Base-by-base conservation (phyloP, 2,888 invertebrate genomes). In the Embidobia sp. region DNA sequence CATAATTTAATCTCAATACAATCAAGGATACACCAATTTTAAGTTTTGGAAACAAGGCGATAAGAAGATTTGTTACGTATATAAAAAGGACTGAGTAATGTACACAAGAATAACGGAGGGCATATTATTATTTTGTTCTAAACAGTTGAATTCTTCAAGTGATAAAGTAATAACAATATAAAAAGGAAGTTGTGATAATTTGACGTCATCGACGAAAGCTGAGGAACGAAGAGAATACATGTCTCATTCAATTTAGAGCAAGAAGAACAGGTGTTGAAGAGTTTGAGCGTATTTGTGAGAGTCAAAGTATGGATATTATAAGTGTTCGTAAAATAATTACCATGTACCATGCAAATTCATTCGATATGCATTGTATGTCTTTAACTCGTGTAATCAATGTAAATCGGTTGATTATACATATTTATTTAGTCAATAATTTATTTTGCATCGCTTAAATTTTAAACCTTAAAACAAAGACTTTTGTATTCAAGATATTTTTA, bases 211-310 rank as follows among this genome's bases (percentile, higher is more conserved):
- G 82, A 79, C 81, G 82, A 81, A 80, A 75, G 74, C 73, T 66
- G 73, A 75, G 74, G 74, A 74, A 59, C 64, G 69, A 76, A 77
- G 74, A 77, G 67, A 72, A 76, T 73, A 75, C 74, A 76, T 46
- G 59, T 66, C 72, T 70, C 72, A 82, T 79, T 81, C 81, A 82
- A 81, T 84, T 82, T 78, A 83, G 79, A 83, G 84, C 84, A 86
- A 87, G 85, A 87, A 85, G 84, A 86, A 86, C 84, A 85, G 83
- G 84, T 84, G 81, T 82, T 81, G 79, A 80, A 80, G 69, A 85
- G 83, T 84, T 82, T 81, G 55, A 78, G 70, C 76, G 72, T 78
- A 73, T 77, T 72, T 77, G 74, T 79, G 72, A 70, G 59, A 79
- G 63, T 79, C 57, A 75, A 57, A 77, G 64, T 67, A 72, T 79